Base-by-base conservation (phyloP, 1,140 invertebrate genomes). In the Leptestheria dahalacensis region DNA sequence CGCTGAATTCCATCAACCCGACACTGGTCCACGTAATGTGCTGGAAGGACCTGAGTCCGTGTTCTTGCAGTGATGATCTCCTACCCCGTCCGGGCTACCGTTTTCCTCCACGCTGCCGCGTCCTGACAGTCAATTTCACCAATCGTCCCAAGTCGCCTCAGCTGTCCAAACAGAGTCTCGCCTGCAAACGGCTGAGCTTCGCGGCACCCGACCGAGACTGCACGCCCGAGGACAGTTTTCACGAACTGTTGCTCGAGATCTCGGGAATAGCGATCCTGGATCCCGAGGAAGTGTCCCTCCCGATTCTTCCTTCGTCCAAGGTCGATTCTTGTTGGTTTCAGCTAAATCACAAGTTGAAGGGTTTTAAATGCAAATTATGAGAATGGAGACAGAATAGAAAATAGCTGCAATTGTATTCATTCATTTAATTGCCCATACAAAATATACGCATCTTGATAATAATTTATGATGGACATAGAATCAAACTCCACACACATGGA, bases 231-330 rank as follows among this genome's bases (percentile, higher is more conserved):
- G 26, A 20, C 21, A 3, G 10, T 12, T 18, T 29, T 15, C 9
- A 18, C 26, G 28, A 26, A 10, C 26, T 23, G 15, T 4, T 56
- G 11, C 20, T 52, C 15, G 53, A 56, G 20, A 56, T 56, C 3
- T 56, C 53, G 20, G 53, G 53, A 12, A 9, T 56, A 21, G 53
- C 26, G 25, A 33, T 56, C 15, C 53, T 56, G 23, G 53, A 56
- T 12, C 28, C 20, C 25, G 26, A 56, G 26, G 53, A 56, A 3
- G 18, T 56, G 2, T 11, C 21, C 11, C 26, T 33, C 12, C 26
- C 15, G 9, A 20, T 33, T 9, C 28, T 9, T 15, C 12, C 11
- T 23, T 20, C 26, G 3, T 2, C 11, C 25, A 25, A 15, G 9
- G 25, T 20, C 9, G 20, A 56, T 23, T 20, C 25, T 33, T 33